Conservation (phyloP, 2,797 vertebrate species). For the Microctenopoma lineatum region DNA sequence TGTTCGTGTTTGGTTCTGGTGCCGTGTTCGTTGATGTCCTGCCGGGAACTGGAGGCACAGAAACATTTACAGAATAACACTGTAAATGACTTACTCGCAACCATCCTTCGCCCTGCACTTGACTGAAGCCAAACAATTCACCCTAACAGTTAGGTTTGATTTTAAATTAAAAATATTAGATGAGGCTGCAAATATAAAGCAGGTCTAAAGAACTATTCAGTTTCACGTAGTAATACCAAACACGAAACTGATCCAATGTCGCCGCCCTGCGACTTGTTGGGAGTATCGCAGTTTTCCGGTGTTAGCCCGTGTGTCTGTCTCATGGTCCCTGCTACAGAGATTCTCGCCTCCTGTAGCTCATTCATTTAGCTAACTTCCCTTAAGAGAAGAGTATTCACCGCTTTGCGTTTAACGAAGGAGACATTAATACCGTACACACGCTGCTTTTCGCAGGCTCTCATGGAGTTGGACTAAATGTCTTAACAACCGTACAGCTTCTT, state of each 20-base stretch:
- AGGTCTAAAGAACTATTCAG: no score
- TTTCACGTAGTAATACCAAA: fast-evolving
- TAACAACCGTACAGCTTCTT: not conserved
- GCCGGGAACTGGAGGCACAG: no score
- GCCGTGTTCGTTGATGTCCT: no score
- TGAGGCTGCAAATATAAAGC: no score
- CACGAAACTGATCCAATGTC: conserved; percentile 19
- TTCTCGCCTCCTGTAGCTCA: not conserved
- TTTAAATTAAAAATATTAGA: no score
- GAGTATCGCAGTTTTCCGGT: conserved; percentile 7
- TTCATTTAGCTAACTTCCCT: not conserved
- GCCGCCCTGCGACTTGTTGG: conserved; percentile 45
- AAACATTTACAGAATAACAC: no score
- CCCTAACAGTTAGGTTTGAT: no score
- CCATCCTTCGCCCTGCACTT: no score
- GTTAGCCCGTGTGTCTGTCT: conserved; percentile 7
- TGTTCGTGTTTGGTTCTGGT: no score
- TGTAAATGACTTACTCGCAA: no score
- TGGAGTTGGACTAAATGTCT: not conserved
- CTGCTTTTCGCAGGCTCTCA: not conserved
- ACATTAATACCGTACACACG: not conserved
- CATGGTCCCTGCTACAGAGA: not conserved
- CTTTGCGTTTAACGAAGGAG: not conserved
- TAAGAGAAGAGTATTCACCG: fast-evolving
- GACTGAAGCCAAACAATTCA: no score